Evolutionary conservation across 2,797 vertebrate genomes (phyloP).

Genomic region (Aldrovandia affinis): DNA sequence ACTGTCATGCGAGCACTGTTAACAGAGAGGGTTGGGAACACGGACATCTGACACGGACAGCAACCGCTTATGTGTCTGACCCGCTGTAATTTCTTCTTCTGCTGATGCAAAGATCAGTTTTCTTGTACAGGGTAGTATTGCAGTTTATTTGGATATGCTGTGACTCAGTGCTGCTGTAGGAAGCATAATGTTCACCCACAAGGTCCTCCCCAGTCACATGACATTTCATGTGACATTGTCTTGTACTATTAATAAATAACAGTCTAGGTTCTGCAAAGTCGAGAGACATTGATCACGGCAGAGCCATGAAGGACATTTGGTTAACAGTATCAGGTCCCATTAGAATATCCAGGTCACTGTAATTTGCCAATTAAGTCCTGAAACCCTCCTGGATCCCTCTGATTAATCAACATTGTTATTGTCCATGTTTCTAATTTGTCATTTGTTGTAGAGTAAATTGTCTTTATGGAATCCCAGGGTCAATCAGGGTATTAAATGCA

Average conservation of each 20-base stretch:
- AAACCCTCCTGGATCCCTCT: not conserved
- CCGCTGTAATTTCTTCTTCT: not conserved
- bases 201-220: not conserved
- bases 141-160: slow-evolving; percentile 17
- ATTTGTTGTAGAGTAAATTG: not conserved
- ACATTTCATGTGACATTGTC: not conserved
- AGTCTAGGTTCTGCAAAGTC: not conserved
- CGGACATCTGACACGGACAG: slow-evolving; percentile 1
- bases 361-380: slow-evolving; percentile 6
- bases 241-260: not conserved
- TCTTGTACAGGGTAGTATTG: slow-evolving; percentile 45
- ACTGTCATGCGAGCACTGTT: not conserved
- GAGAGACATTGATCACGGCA: not conserved
- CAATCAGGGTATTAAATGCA: not conserved
- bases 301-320: not conserved
- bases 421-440: not conserved
- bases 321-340: not conserved
- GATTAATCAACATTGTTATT: slow-evolving; percentile 6
- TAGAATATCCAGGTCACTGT: not conserved
- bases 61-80: not conserved
- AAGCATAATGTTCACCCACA: slow-evolving; percentile 37
- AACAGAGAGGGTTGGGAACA: not conserved
- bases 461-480: not conserved
- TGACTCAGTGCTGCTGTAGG: slow-evolving; percentile 40
- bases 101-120: slow-evolving; percentile 14